These are phyloP conservation scores for Stomatorhinus walkeri DNA, from an alignment of 2,797 vertebrate genomes.

Conservation along the genomic window DNA sequence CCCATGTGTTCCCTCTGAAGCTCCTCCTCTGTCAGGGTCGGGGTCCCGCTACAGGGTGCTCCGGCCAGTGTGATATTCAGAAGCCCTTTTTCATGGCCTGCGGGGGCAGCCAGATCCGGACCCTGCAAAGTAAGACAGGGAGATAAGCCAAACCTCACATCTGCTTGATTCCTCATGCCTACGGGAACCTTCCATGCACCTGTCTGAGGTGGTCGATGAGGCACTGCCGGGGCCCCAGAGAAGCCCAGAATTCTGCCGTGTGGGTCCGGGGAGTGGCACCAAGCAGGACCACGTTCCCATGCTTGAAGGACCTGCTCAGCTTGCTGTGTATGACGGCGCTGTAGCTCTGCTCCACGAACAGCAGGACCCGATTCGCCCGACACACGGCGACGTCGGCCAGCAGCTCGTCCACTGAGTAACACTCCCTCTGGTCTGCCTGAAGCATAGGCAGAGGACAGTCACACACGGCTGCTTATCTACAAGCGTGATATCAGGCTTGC, in stretches of 20 bases:
- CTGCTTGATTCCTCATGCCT: not conserved
- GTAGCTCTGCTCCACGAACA: conserved; percentile 75
- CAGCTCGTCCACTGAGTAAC: conserved; percentile 53
- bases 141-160: not conserved
- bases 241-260: conserved; percentile 46
- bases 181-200: conserved; percentile 16
- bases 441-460: not conserved
- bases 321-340: conserved; percentile 59
- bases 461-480: not conserved
- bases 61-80: conserved; percentile 66
- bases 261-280: conserved; percentile 40
- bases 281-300: conserved; percentile 63
- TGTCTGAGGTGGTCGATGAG: conserved; percentile 44
- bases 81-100: conserved; percentile 47
- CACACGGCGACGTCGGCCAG: conserved; percentile 58
- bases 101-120: conserved; percentile 35
- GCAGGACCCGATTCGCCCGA: conserved; percentile 59
- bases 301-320: conserved; percentile 60
- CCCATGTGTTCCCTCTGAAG: conserved; percentile 65
- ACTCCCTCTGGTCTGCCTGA: conserved; percentile 58
- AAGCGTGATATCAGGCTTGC: not conserved
- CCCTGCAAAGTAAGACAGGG: conserved; percentile 35
- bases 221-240: conserved; percentile 43
- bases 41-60: conserved; percentile 63
- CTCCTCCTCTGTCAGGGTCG: conserved; percentile 62